phyloP scores from a whole-genome alignment of 1,140 invertebrate genomes.

The Marisa cornuarietis region DNA sequence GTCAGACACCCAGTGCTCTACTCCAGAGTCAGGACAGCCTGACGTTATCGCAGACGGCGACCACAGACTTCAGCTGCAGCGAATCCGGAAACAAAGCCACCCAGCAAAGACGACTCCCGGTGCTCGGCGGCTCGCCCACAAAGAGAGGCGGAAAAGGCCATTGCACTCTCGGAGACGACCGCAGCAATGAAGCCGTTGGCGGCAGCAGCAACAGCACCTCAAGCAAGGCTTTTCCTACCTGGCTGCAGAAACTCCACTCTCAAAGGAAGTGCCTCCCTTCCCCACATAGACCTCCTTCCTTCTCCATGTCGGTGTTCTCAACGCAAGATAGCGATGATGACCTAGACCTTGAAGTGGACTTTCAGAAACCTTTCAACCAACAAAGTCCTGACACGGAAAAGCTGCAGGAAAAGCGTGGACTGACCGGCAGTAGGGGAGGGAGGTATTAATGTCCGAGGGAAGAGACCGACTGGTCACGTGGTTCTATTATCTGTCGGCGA shows the following conservation, averaged over 20 bases:
- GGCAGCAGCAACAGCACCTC: neutral
- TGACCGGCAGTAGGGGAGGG: no score
- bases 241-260: conserved; percentile 30
- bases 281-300: neutral
- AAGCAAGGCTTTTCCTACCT: conserved; percentile 17
- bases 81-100: neutral
- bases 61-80: neutral
- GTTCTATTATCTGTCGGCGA: no score
- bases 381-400: conserved; percentile 1
- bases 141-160: neutral
- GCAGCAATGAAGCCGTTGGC: neutral
- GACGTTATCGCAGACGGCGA: conserved; percentile 8
- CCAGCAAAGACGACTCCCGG: neutral
- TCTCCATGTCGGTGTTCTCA: conserved; percentile 3
- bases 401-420: no score
- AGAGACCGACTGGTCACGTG: no score
- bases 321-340: conserved; percentile 24
- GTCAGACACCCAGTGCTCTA: conserved; percentile 10
- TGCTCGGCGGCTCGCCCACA: conserved; percentile 2
- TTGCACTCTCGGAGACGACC: neutral
- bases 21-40: conserved; percentile 1
- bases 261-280: conserved; percentile 5
- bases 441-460: no score
- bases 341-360: conserved; percentile 38
- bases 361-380: conserved; percentile 23